A percentile compares a stretch with the other conserved stretches of the same genome.
These are phyloP conservation scores for Plestiodon gilberti DNA, from an alignment of 2,113 vertebrate species.

Conservation along the genomic window DNA sequence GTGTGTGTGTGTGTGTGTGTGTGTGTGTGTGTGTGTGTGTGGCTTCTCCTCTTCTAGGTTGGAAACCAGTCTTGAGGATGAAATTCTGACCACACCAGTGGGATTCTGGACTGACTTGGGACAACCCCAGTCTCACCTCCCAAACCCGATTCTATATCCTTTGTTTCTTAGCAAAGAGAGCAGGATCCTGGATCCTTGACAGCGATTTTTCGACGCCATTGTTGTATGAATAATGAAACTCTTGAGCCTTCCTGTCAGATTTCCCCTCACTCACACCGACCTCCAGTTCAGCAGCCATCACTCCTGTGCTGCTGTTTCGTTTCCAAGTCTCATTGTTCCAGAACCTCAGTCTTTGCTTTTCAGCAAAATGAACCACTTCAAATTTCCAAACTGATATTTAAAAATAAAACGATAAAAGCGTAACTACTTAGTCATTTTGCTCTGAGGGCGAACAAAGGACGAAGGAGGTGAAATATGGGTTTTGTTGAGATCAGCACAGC, in stretches of 20 bases:
- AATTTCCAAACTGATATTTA: conserved; percentile 57
- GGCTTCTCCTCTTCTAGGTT: no score
- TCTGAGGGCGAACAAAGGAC: conserved; percentile 49
- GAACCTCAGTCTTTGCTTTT: background rate
- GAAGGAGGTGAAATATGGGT: conserved; percentile 66
- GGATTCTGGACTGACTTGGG: background rate
- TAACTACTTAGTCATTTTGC: conserved; percentile 61
- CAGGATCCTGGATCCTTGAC: background rate
- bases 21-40: no score
- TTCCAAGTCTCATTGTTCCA: background rate
- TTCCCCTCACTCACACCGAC: background rate
- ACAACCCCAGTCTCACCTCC: no score
- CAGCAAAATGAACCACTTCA: conserved; percentile 25
- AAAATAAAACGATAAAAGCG: conserved; percentile 50
- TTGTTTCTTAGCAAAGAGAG: background rate
- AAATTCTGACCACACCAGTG: background rate
- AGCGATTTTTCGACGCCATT: background rate
- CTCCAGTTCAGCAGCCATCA: background rate
- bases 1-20: no score
- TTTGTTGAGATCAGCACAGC: conserved; percentile 62
- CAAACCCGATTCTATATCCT: no score
- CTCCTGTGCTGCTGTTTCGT: background rate
- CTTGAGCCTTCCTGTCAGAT: background rate
- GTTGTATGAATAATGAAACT: background rate
- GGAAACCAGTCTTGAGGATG: background rate